Evolutionary conservation across 2,797 vertebrate genomes (phyloP).

Genomic region (Hydrolagus colliei): DNA sequence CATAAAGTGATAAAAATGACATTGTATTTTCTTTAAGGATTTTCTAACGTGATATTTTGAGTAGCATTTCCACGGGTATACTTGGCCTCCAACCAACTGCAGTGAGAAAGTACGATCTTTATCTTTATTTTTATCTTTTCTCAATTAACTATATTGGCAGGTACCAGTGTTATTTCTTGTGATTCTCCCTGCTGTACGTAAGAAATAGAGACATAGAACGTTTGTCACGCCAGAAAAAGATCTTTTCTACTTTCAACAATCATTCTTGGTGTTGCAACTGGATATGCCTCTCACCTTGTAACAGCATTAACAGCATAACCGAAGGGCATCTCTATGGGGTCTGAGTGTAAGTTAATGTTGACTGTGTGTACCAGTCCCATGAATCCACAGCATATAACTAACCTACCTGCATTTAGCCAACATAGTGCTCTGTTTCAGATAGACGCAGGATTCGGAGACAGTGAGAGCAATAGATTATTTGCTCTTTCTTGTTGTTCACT

Average conservation of each 20-base stretch:
- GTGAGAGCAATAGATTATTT: neutral
- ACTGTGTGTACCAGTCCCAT: neutral
- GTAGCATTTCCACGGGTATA: neutral
- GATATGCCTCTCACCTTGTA: neutral
- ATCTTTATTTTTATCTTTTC: neutral
- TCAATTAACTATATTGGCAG: no score
- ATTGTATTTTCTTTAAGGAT: neutral
- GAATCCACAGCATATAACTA: neutral
- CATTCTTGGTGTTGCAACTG: neutral
- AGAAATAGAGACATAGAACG: neutral
- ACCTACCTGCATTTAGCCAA: neutral
- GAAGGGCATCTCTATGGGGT: no score
- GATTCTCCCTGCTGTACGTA: neutral
- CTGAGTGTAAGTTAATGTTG: neutral
- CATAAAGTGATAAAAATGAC: neutral
- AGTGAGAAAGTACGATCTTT: neutral
- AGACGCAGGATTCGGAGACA: neutral
- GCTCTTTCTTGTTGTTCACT: neutral
- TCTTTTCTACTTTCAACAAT: neutral
- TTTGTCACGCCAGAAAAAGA: neutral
- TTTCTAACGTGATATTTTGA: neutral
- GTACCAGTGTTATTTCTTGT: neutral
- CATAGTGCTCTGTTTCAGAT: neutral
- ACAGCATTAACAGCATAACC: no score
- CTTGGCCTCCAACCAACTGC: neutral